Conservation (phyloP, 2,113 vertebrate genomes). For the Gopherus evgoodei region DNA sequence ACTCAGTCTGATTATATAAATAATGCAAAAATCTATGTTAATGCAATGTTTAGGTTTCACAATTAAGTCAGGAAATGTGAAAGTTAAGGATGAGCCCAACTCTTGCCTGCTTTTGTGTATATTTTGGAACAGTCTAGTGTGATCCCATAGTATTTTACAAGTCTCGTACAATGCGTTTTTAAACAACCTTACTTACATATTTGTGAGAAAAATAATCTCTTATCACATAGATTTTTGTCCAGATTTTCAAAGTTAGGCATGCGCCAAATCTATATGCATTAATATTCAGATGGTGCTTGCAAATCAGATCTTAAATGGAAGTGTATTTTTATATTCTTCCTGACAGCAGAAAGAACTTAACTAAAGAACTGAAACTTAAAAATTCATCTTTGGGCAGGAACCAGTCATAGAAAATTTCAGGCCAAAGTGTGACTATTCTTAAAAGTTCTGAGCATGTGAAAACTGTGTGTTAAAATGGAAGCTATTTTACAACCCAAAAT, state of each 20-base stretch:
- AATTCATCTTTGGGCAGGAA: not conserved
- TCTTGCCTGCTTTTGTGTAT: not conserved
- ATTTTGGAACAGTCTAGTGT: not conserved
- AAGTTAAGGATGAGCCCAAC: not conserved
- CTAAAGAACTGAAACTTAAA: not conserved
- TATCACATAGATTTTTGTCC: not conserved
- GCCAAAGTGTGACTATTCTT: not conserved
- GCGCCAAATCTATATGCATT: too few species aligned
- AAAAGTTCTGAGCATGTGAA: not conserved
- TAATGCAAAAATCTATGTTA: conserved; percentile 16
- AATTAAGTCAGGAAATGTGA: not conserved
- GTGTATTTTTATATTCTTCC: not conserved
- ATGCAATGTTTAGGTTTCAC: not conserved
- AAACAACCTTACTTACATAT: rapidly evolving
- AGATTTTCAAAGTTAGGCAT: not conserved
- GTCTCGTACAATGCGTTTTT: not conserved
- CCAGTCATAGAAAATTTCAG: not conserved
- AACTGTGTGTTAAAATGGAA: not conserved
- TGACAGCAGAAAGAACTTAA: not conserved
- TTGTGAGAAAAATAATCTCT: not conserved
- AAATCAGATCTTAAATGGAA: not conserved
- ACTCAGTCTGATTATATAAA: not conserved
- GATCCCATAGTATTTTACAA: not conserved
- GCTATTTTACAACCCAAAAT: rapidly evolving
- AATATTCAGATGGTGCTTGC: not conserved